Base-by-base conservation (phyloP, 2,113 vertebrate species). In the Gasterosteus nipponicus region DNA sequence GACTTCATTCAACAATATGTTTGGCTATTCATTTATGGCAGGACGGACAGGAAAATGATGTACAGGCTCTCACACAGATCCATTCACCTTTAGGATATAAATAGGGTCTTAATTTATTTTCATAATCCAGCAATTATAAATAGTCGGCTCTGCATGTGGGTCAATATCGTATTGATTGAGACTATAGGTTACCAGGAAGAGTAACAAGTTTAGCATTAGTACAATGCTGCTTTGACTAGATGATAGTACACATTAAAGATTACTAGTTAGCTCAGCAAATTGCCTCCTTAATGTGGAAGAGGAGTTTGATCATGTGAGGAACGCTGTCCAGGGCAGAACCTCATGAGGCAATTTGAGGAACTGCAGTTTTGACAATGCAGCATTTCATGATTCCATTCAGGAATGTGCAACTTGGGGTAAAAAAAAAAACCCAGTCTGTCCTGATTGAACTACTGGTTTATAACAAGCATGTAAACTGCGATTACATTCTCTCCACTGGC, bases 121-220 rank as follows among this genome's bases (percentile, higher is more conserved):
- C 39, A 59, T 74, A 41, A 26, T 26, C 3, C 19, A 70, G 51
- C 29, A 16, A 12, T 68, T 63, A 69, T 65, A 35, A 69, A 60
- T n/a, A 78, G 1, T 35, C 16, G 31, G 10, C 59, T 47, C 10
- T 49, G 62, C 10, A 53, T 67, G 63, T 60, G 4, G 67, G 81
- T 75, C 67, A 44, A 73, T 85, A 78, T 58, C 46, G 53, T 38
- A 77, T 67, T 41, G 79, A 80, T 31, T 67, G 72, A 73, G 59
- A 78, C 71, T 53, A 42, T 59, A 57, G 19, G 57, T 67, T 63
- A 59, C 16, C 35, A 26, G 18, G 6, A 69, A 69, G 73, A 59
- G 73, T 78, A 74, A 66, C 75, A 78, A 67, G 49, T 60, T 11
- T 9, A 39, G 12, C 67, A 78, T 73, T 61, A 51, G 22, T 1